Evolutionary conservation across 2,797 vertebrate genomes (phyloP).

Genomic region (Periparus ater): DNA sequence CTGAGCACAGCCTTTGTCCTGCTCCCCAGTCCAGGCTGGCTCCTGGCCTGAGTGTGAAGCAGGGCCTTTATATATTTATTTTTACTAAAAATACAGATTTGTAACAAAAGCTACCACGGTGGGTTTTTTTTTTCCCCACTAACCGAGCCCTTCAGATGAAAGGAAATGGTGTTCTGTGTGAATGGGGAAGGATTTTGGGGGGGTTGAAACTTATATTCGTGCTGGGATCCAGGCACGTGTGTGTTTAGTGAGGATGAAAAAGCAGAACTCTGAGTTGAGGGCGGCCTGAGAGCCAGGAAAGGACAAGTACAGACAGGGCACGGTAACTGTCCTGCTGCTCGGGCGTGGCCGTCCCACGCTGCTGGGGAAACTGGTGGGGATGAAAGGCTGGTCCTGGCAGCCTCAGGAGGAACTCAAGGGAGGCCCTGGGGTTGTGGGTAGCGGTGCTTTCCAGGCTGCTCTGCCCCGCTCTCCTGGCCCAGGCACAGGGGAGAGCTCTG

Average conservation of each 20-base stretch:
- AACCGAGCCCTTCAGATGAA: background rate
- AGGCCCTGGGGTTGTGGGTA: background rate
- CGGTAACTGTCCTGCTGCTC: background rate
- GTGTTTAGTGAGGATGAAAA: background rate
- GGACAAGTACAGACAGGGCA: constrained; percentile 27
- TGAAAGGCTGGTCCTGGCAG: constrained; percentile 3
- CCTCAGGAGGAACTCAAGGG: background rate
- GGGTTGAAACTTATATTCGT: background rate
- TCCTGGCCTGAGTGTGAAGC: background rate
- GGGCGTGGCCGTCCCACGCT: background rate
- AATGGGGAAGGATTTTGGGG: fast-evolving
- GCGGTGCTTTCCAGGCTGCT: background rate
- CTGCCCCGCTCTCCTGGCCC: background rate
- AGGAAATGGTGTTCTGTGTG: background rate
- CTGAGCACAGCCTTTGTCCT: background rate
- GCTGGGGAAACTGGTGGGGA: background rate
- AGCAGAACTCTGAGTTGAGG: fast-evolving
- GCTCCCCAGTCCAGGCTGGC: background rate
- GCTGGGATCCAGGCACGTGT: background rate
- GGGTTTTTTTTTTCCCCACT: fast-evolving
- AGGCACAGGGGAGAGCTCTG: background rate
- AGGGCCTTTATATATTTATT: background rate
- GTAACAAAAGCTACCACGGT: background rate
- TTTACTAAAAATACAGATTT: background rate
- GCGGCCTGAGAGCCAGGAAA: background rate